Evolutionary conservation across 2,888 invertebrate species (phyloP).

Genomic region (Tubulanus polymorphus): DNA sequence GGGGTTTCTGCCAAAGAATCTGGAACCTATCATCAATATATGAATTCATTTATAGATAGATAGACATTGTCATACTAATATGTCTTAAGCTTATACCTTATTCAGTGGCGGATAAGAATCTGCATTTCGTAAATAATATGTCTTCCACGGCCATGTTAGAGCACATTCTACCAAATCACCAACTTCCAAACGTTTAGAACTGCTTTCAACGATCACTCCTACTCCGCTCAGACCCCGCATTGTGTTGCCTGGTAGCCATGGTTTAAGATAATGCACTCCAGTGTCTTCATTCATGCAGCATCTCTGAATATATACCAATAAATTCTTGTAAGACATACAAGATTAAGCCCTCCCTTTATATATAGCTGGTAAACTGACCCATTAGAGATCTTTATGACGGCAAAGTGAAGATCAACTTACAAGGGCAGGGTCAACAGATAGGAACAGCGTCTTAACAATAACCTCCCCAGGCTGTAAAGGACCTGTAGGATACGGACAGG

Average conservation of each 20-base stretch:
- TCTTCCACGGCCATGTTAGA: constrained; percentile 47
- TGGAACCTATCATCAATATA: too few species aligned
- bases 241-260: constrained; percentile 42
- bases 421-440: constrained; percentile 43
- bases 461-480: constrained; percentile 26
- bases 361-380: too few species aligned
- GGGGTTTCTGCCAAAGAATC: too few species aligned
- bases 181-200: constrained; percentile 21
- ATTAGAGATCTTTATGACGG: too few species aligned
- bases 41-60: too few species aligned
- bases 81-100: background rate
- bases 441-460: constrained; percentile 31
- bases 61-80: background rate
- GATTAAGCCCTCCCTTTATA: too few species aligned
- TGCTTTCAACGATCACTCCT: constrained; percentile 34
- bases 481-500: constrained; percentile 23
- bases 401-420: constrained; percentile 21
- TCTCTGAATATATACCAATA: constrained; percentile 31
- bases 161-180: constrained; percentile 34
- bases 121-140: too few species aligned
- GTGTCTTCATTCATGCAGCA: constrained; percentile 52
- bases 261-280: constrained; percentile 50
- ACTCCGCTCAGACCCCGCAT: constrained; percentile 49
- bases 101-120: background rate
- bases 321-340: background rate